A percentile compares a stretch with the other conserved stretches of the same genome.
These are phyloP conservation scores for Pardalotus punctatus DNA, from an alignment of 2,113 vertebrate genomes.

Conservation along the genomic window DNA sequence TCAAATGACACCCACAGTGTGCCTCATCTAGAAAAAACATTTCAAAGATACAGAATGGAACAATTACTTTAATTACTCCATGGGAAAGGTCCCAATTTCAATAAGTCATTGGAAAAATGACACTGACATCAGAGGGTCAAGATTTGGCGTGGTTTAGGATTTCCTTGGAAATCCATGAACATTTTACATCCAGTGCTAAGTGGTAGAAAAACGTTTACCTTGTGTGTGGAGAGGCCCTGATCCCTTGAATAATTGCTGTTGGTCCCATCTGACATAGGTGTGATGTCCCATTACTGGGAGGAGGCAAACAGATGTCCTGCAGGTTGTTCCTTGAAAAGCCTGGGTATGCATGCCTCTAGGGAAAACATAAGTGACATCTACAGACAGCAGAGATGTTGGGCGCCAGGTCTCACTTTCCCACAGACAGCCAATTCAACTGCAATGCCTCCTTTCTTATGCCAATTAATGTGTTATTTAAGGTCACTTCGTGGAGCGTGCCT, in stretches of 20 bases:
- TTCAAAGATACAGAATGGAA: background rate
- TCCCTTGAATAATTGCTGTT: background rate
- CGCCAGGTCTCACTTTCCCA: background rate
- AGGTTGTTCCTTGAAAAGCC: background rate
- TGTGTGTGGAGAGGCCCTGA: fast-evolving
- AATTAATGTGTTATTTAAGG: background rate
- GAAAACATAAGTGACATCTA: background rate
- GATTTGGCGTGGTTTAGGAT: background rate
- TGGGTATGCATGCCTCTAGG: background rate
- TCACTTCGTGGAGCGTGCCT: background rate
- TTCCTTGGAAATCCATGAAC: background rate
- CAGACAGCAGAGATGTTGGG: background rate
- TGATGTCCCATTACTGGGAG: background rate
- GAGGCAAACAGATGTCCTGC: background rate
- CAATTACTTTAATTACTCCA: background rate
- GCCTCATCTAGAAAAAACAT: background rate
- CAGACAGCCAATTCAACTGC: background rate
- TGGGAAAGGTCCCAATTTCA: background rate
- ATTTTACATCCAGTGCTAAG: background rate
- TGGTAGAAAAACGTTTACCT: background rate
- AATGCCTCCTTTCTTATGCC: background rate
- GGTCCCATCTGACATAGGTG: background rate
- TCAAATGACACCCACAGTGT: background rate
- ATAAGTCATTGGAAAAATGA: background rate
- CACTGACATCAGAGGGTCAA: background rate